Conservation (phyloP, 2,797 vertebrate genomes). For the Apogon hyalosoma region DNA sequence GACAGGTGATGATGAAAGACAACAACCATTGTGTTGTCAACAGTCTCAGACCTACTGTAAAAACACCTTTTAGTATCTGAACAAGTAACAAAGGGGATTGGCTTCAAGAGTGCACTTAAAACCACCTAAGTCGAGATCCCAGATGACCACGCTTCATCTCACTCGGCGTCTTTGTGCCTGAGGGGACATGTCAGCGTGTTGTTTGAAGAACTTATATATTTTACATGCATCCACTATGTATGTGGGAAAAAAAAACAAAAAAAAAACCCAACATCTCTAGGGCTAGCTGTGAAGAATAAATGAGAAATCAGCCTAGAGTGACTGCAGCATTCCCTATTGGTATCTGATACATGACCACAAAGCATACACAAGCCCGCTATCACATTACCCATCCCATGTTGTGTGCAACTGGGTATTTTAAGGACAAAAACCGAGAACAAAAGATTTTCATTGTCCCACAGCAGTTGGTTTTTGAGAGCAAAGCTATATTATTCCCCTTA, state of each 20-base stretch:
- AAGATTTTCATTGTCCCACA: conserved; percentile 50
- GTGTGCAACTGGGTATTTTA: conserved; percentile 55
- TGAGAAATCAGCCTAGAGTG: conserved; percentile 36
- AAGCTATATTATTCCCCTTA: conserved; percentile 29
- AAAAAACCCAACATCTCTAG: conserved; percentile 48
- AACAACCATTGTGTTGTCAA: conserved; percentile 49
- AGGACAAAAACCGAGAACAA: conserved; percentile 61
- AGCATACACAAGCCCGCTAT: conserved; percentile 53
- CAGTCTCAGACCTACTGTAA: conserved; percentile 55
- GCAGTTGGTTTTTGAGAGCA: conserved; percentile 42
- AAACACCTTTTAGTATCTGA: conserved; percentile 51
- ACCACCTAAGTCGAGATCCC: conserved; percentile 35
- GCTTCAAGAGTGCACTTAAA: conserved; percentile 47
- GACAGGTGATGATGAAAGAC: conserved; percentile 61
- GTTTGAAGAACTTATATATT: conserved; percentile 37
- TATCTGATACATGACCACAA: conserved; percentile 45
- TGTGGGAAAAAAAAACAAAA: conserved; percentile 27
- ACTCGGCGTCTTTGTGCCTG: conserved; percentile 39
- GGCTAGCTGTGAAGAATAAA: conserved; percentile 52
- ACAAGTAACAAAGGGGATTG: conserved; percentile 40
- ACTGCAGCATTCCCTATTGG: conserved; percentile 27
- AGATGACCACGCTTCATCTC: conserved; percentile 38
- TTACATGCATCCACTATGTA: conserved; percentile 18
- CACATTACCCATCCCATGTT: conserved; percentile 54
- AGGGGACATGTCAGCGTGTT: conserved; percentile 34